phyloP scores from a whole-genome alignment of 37 sponge, comb jelly and placozoan species.

The Cliona cf. orientalis region DNA sequence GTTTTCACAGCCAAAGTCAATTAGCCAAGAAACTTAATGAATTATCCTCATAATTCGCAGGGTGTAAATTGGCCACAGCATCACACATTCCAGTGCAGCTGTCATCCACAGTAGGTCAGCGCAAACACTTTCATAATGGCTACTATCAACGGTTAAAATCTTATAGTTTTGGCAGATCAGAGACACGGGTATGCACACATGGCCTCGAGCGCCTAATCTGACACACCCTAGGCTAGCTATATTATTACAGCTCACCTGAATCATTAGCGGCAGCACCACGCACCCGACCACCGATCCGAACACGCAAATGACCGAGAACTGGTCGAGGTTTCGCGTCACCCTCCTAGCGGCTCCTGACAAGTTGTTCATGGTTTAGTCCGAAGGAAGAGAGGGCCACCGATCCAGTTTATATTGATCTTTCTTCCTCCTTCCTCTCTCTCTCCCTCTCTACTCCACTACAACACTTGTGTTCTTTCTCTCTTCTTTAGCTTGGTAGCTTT shows the following conservation, averaged over 20 bases:
- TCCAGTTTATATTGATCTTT: no score
- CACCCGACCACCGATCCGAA: constrained; percentile 92
- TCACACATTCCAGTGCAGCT: no score
- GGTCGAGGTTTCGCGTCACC: constrained; percentile 67
- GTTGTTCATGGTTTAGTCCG: neutral
- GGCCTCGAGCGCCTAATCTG: neutral
- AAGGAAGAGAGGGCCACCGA: no score
- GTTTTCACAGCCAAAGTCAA: no score
- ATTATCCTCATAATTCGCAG: no score
- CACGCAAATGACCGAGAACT: constrained; percentile 90
- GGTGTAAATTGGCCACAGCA: no score
- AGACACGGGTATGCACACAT: neutral
- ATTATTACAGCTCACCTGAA: constrained; percentile 56
- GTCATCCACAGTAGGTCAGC: no score
- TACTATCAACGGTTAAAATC: no score
- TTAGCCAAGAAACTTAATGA: no score
- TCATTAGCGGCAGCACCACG: constrained; percentile 86
- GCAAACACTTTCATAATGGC: no score
- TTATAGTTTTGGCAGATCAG: no score
- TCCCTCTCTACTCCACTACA: neutral
- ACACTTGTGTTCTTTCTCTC: neutral
- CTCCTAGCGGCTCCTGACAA: constrained; percentile 34
- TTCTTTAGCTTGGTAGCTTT: neutral
- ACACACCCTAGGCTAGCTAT: constrained; percentile 4
- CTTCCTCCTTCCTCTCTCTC: no score